Percentiles rank a stretch among this genome's conserved stretches.
Conservation (phyloP, 2,113 vertebrate genomes). For the Ceyx cyanopectus region DNA sequence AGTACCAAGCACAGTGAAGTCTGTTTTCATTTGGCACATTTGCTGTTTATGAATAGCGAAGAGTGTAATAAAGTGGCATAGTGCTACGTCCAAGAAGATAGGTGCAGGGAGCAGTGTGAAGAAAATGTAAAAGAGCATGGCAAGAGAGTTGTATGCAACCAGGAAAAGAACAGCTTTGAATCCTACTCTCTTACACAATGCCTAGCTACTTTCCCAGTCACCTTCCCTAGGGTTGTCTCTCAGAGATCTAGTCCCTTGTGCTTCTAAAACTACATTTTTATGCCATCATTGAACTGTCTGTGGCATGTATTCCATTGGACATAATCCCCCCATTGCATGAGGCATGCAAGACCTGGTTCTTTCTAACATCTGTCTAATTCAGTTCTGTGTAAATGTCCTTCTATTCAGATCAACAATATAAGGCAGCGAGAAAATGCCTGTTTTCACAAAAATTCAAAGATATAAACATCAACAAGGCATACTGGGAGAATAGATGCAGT, state of each 20-base stretch:
- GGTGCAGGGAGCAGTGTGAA: neutral
- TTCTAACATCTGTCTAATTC: neutral
- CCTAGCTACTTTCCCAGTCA: neutral
- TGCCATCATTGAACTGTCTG: neutral
- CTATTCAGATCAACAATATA: neutral
- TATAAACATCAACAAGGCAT: neutral
- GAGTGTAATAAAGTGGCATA: neutral
- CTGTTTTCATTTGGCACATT: neutral
- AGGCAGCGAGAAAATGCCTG: neutral
- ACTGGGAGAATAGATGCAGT: neutral
- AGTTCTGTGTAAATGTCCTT: neutral
- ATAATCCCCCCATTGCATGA: neutral
- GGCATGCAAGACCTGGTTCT: neutral
- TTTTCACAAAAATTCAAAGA: neutral
- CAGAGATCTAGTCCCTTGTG: neutral
- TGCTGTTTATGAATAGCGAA: neutral
- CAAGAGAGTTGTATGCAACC: neutral
- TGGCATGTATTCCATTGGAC: neutral
- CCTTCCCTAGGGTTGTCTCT: neutral
- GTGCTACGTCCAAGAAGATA: neutral
- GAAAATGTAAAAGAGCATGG: neutral
- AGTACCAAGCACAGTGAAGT: neutral
- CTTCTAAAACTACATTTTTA: neutral
- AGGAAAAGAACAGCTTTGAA: neutral
- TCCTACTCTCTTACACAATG: neutral